A percentile compares a stretch with the other conserved stretches of the same genome.
phyloP scores from a whole-genome alignment of 2,113 vertebrate species.

The Fregetta grallaria region DNA sequence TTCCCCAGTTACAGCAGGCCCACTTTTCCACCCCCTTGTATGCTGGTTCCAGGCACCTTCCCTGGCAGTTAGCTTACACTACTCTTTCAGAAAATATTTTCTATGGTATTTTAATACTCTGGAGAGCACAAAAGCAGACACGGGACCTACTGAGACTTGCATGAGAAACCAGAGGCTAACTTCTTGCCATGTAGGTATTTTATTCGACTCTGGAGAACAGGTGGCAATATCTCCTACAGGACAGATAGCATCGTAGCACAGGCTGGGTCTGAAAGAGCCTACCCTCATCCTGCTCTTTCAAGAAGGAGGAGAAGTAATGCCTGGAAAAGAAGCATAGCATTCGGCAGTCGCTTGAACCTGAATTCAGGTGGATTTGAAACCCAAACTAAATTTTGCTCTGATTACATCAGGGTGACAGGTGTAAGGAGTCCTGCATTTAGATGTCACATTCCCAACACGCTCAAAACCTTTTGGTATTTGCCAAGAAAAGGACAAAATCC shows the following conservation, averaged over 20 bases:
- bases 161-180: neutral
- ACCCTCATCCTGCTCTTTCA: neutral
- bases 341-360: neutral
- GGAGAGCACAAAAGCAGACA: neutral
- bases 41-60: neutral
- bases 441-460: neutral
- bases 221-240: neutral
- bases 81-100: neutral
- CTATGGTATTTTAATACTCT: neutral
- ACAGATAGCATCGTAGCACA: neutral
- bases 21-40: neutral
- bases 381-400: neutral
- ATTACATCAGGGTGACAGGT: neutral
- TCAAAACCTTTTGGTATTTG: fast-evolving
- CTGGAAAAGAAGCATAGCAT: neutral
- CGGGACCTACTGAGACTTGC: neutral
- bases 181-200: neutral
- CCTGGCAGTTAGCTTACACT: neutral
- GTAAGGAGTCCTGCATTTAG: fast-evolving
- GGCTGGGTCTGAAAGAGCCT: neutral
- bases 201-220: neutral
- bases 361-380: neutral
- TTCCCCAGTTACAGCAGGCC: neutral
- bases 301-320: neutral
- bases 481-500: neutral